These are phyloP conservation scores for Aphis craccivora DNA, from an alignment of 1,140 invertebrate species.

Conservation along the genomic window DNA sequence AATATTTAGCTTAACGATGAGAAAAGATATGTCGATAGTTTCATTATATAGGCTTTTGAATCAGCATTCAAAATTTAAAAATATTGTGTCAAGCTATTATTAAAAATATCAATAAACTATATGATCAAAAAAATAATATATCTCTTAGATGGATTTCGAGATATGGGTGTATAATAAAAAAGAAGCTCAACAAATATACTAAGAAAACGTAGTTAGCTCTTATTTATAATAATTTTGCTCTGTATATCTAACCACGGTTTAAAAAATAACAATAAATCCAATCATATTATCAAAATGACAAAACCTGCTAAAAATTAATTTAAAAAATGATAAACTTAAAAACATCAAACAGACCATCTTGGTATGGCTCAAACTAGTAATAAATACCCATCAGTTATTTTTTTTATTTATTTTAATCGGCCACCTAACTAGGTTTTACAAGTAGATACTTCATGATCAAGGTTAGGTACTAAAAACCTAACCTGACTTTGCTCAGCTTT, in stretches of 20 bases:
- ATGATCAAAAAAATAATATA: neutral
- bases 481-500: too few relatives aligned
- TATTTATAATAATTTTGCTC: neutral
- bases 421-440: neutral
- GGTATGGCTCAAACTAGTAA: neutral
- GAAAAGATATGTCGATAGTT: neutral
- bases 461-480: too few relatives aligned
- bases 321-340: neutral
- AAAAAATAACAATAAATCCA: neutral
- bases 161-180: too few relatives aligned
- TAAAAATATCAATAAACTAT: neutral
- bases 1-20: neutral
- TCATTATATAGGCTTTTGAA: neutral
- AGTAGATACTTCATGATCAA: too few relatives aligned
- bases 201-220: neutral
- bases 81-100: neutral
- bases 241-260: neutral
- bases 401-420: neutral
- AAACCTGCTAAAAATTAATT: neutral
- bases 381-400: too few relatives aligned
- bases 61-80: neutral
- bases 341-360: neutral
- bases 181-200: neutral
- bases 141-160: too few relatives aligned
- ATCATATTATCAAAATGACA: neutral